These are phyloP conservation scores for Drosophila lowei DNA, from an alignment of 1,140 invertebrate genomes.

Conservation along the genomic window DNA sequence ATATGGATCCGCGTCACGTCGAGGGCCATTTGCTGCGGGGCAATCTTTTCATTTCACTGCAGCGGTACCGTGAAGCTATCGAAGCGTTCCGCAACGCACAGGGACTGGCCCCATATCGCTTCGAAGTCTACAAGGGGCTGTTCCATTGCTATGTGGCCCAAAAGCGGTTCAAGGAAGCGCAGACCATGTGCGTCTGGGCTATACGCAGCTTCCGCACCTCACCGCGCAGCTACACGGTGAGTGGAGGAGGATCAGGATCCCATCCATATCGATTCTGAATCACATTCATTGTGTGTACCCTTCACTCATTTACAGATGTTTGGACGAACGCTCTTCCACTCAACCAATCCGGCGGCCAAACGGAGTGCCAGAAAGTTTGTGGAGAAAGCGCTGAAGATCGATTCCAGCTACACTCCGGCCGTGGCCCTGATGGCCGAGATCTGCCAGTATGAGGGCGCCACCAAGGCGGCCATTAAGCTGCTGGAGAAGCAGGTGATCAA, in stretches of 20 bases:
- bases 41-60: conserved; percentile 87
- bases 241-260: background rate
- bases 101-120: conserved; percentile 84
- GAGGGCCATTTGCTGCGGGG: conserved; percentile 89
- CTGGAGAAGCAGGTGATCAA: conserved; percentile 62
- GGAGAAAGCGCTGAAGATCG: conserved; percentile 66
- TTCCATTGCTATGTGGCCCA: conserved; percentile 63
- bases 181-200: conserved; percentile 58
- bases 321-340: conserved; percentile 56
- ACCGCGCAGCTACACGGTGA: conserved; percentile 66
- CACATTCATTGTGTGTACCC: background rate
- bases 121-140: conserved; percentile 74
- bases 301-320: conserved; percentile 51
- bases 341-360: conserved; percentile 33
- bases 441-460: conserved; percentile 54
- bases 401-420: conserved; percentile 68
- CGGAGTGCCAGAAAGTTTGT: conserved; percentile 63
- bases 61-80: conserved; percentile 88
- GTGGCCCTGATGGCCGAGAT: conserved; percentile 66
- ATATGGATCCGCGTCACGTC: conserved; percentile 85
- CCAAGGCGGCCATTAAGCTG: conserved; percentile 52
- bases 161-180: conserved; percentile 68
- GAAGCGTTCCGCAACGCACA: conserved; percentile 88
- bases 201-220: conserved; percentile 64
- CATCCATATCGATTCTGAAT: too few species aligned